Percentiles rank a stretch among this genome's conserved stretches.
phyloP scores from a whole-genome alignment of 2,113 vertebrate genomes.

The Nothoprocta pentlandii region DNA sequence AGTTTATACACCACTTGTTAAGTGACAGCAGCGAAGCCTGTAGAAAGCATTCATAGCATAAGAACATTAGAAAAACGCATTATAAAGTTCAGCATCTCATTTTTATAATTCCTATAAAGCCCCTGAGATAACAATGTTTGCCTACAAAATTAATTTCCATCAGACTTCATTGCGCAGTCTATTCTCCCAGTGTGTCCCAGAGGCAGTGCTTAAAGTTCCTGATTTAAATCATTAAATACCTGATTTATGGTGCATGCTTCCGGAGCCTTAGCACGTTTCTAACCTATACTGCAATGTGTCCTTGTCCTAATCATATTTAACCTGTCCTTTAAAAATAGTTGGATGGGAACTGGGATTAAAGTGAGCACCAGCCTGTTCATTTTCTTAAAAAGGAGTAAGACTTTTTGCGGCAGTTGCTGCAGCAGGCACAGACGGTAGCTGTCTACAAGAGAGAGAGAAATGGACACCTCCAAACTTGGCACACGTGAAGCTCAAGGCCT shows the following conservation, averaged over 20 bases:
- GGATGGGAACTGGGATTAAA: background rate
- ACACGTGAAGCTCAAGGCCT: background rate
- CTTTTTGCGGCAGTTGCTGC: constrained; percentile 27
- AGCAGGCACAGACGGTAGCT: background rate
- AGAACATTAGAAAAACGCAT: background rate
- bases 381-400: constrained; percentile 17
- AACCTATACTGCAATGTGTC: background rate
- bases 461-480: background rate
- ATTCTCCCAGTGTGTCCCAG: background rate
- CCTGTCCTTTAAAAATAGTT: constrained; percentile 30
- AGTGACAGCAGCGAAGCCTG: background rate
- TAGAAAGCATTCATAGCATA: background rate
- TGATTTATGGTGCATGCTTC: constrained; percentile 59
- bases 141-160: constrained; percentile 54
- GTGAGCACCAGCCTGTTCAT: background rate
- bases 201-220: constrained; percentile 40
- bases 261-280: constrained; percentile 16
- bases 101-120: constrained; percentile 41
- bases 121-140: constrained; percentile 16
- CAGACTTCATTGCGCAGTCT: constrained; percentile 29
- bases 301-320: constrained; percentile 30
- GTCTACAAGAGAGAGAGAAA: background rate
- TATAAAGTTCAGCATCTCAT: constrained; percentile 8
- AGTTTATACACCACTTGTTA: background rate
- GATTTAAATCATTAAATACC: constrained; percentile 57